Conservation (phyloP, 2,113 vertebrate genomes). For the Silurus asotus region DNA sequence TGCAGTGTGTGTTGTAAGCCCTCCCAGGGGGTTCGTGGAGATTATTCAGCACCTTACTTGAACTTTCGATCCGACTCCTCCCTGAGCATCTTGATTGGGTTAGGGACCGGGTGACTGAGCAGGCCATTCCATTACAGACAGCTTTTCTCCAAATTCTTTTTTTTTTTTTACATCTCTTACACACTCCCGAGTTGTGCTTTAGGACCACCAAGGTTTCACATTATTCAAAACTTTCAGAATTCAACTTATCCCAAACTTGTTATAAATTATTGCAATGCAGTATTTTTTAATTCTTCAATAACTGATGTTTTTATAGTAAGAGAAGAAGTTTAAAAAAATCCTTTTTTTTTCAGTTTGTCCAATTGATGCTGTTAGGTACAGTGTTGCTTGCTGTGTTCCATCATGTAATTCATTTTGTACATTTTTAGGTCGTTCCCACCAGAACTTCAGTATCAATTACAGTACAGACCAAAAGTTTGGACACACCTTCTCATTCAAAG, state of each 20-base stretch:
- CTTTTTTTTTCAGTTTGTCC: neutral
- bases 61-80: conserved; percentile 2
- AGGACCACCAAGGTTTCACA: neutral
- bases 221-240: neutral
- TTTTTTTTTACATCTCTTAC: neutral
- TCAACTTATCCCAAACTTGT: neutral
- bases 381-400: neutral
- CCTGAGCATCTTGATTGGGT: conserved; percentile 8
- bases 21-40: conserved; percentile 2
- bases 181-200: neutral
- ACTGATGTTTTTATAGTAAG: neutral
- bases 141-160: neutral
- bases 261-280: neutral
- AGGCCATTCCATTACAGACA: conserved; percentile 21
- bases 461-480: too few relatives aligned
- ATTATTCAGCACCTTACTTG: neutral
- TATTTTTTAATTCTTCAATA: neutral
- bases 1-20: neutral
- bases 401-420: neutral
- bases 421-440: neutral
- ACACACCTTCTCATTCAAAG: too few relatives aligned
- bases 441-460: neutral
- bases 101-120: conserved; percentile 2
- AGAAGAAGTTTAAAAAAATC: neutral
- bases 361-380: neutral